Conservation (phyloP, 2,888 invertebrate species). For the Agriopis leucophaearia region DNA sequence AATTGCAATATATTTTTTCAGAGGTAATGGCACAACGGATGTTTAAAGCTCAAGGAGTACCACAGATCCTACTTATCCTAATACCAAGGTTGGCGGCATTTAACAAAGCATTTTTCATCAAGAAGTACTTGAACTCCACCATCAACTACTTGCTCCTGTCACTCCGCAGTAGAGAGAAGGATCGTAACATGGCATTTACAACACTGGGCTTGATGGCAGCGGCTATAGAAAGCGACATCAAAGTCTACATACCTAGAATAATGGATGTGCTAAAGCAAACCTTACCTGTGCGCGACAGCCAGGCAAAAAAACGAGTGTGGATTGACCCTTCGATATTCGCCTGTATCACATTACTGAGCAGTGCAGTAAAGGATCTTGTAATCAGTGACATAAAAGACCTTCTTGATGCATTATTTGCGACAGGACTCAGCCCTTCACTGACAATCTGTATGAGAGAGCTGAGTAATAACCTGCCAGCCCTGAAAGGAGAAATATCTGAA, state of each 20-base stretch:
- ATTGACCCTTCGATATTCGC: slow-evolving; percentile 97
- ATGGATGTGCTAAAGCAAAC: slow-evolving; percentile 93
- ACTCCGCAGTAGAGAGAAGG: slow-evolving; percentile 93
- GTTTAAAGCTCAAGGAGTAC: slow-evolving; percentile 92
- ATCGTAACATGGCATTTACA: slow-evolving; percentile 94
- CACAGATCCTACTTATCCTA: slow-evolving; percentile 94
- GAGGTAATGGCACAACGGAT: slow-evolving; percentile 93
- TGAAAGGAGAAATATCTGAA: slow-evolving; percentile 96
- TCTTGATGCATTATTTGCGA: slow-evolving; percentile 96
- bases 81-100: slow-evolving; percentile 98
- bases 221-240: slow-evolving; percentile 94
- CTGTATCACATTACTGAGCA: slow-evolving; percentile 96
- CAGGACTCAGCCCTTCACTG: slow-evolving; percentile 95
- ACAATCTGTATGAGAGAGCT: slow-evolving; percentile 97
- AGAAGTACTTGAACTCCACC: slow-evolving; percentile 90
- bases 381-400: slow-evolving; percentile 93
- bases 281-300: slow-evolving; percentile 91
- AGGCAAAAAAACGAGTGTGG: slow-evolving; percentile 90
- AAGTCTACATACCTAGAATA: slow-evolving; percentile 92
- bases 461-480: slow-evolving; percentile 93
- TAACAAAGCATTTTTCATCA: slow-evolving; percentile 92
- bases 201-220: slow-evolving; percentile 96
- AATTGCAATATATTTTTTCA: slow-evolving; percentile 43
- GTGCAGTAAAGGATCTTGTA: slow-evolving; percentile 93
- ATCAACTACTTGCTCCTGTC: slow-evolving; percentile 92